These are phyloP conservation scores for Parauchenoglanis ngamensis DNA, from an alignment of 2,797 vertebrate species.

Conservation along the genomic window DNA sequence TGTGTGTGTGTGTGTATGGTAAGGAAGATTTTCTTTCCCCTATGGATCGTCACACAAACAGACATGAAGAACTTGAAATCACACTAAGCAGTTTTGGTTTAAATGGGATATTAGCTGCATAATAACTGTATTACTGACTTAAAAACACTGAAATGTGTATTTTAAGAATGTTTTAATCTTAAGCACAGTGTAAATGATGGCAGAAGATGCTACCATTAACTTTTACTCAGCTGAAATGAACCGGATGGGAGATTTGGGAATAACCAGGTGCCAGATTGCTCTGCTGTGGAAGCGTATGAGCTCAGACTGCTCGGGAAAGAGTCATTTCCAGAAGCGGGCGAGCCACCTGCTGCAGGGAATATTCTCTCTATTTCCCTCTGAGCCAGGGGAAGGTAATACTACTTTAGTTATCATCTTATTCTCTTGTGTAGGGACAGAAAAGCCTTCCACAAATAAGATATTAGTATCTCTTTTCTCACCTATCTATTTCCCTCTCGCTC, in stretches of 20 bases:
- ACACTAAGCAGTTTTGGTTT: no score
- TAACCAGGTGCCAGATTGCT: conserved; percentile 30
- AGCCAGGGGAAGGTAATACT: background rate
- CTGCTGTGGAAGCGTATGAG: conserved; percentile 29
- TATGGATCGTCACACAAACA: background rate
- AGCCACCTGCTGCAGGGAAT: conserved; percentile 39
- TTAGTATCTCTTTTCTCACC: conserved; percentile 8
- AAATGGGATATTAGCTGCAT: background rate
- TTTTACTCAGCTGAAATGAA: conserved; percentile 4
- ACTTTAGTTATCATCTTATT: background rate
- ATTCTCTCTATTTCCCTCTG: conserved; percentile 17
- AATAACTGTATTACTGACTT: background rate
- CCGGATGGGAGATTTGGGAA: conserved; percentile 18
- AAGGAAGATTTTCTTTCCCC: background rate
- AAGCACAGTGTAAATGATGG: background rate
- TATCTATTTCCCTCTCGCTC: background rate
- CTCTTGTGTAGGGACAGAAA: conserved; percentile 4
- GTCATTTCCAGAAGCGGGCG: conserved; percentile 43
- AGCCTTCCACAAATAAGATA: conserved; percentile 7
- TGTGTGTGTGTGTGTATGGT: background rate
- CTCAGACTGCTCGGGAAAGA: conserved; percentile 25
- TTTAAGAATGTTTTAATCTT: background rate
- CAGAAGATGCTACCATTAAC: background rate
- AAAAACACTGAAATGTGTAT: background rate
- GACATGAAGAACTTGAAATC: background rate